Evolutionary conservation across 2,888 invertebrate genomes (phyloP).

Genomic region (Xanthorhoe designata): DNA sequence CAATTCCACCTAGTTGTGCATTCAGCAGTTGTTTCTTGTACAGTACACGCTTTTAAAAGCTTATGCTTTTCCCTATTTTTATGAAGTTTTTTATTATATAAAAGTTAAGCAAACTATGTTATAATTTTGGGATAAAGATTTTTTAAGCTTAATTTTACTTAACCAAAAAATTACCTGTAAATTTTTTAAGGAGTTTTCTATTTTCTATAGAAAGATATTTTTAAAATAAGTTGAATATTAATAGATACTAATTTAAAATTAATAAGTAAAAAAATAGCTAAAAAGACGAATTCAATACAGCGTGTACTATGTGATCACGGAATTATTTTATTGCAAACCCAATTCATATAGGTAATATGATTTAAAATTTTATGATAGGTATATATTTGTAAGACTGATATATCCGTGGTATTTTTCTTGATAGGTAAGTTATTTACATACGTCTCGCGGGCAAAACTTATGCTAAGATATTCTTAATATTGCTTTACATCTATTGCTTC

Average conservation of each 20-base stretch:
- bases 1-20: conserved; percentile 81
- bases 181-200: too few species aligned
- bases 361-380: conserved; percentile 5
- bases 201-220: too few species aligned
- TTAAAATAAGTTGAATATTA: too few species aligned
- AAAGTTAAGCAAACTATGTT: too few species aligned
- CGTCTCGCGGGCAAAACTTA: conserved; percentile 55
- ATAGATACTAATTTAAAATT: too few species aligned
- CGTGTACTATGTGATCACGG: conserved; percentile 4
- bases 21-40: conserved; percentile 65
- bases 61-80: too few species aligned
- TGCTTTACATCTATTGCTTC: conserved; percentile 16
- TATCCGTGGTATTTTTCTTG: conserved; percentile 8
- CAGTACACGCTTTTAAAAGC: not conserved
- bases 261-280: too few species aligned
- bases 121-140: too few species aligned
- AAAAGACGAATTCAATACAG: not conserved
- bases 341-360: not conserved
- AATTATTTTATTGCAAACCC: not conserved
- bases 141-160: too few species aligned
- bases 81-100: too few species aligned
- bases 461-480: conserved; percentile 43
- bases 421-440: conserved; percentile 62
- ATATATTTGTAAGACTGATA: not conserved
- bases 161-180: too few species aligned